phyloP scores from a whole-genome alignment of 2,797 vertebrate genomes.

The Prunella strophiata region DNA sequence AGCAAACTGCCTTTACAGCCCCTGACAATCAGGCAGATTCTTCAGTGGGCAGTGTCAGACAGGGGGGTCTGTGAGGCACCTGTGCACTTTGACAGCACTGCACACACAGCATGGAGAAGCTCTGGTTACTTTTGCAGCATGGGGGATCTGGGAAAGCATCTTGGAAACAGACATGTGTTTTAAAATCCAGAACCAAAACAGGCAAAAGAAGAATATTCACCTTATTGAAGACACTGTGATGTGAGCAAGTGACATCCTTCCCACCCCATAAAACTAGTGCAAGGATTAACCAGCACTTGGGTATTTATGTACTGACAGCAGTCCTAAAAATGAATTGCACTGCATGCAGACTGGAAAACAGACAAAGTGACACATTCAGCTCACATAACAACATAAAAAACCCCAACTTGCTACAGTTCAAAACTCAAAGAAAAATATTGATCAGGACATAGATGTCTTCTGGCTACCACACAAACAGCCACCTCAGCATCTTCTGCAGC shows the following conservation, averaged over 20 bases:
- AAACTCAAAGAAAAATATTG: not conserved
- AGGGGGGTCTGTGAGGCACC: not conserved
- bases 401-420: not conserved
- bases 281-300: not conserved
- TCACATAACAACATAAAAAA: not conserved
- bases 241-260: not conserved
- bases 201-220: not conserved
- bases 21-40: not conserved
- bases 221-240: not conserved
- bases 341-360: not conserved
- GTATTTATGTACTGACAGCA: not conserved
- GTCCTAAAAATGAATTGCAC: not conserved
- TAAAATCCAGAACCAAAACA: not conserved
- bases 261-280: not conserved
- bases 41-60: not conserved
- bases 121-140: not conserved
- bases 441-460: not conserved
- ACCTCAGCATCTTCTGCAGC: not conserved
- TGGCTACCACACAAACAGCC: not conserved
- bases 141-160: not conserved
- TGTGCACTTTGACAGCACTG: not conserved
- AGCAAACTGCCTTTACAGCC: not conserved
- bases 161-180: not conserved
- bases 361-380: not conserved
- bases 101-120: not conserved